Conservation (phyloP, 1,140 invertebrate genomes). For the Holotrichia oblita region DNA sequence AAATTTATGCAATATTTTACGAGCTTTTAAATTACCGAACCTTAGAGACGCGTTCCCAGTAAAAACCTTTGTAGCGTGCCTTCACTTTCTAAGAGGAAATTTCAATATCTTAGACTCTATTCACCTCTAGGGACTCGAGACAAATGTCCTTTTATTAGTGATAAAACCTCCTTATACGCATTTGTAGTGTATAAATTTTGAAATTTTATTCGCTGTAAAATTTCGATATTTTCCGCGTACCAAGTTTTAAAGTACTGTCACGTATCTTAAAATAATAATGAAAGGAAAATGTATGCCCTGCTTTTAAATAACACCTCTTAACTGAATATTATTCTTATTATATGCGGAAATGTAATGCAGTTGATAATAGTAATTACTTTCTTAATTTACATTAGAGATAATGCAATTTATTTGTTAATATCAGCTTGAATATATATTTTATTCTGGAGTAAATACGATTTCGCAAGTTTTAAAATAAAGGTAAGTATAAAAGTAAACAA, state of each 20-base stretch:
- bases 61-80: not conserved
- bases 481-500: too few species aligned
- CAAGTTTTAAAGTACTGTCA: not conserved
- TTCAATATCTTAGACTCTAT: not conserved
- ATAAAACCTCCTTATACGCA: constrained; percentile 7
- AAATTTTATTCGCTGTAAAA: not conserved
- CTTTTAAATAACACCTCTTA: too few species aligned
- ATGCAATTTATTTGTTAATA: too few species aligned
- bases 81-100: constrained; percentile 6
- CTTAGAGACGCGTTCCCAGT: not conserved
- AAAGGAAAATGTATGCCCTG: too few species aligned
- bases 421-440: too few species aligned
- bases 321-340: too few species aligned
- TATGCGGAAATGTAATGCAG: too few species aligned
- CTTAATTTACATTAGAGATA: too few species aligned
- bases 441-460: too few species aligned
- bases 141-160: constrained; percentile 13
- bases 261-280: too few species aligned
- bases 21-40: constrained; percentile 12
- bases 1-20: constrained; percentile 14
- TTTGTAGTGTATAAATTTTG: not conserved
- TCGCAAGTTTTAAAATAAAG: too few species aligned
- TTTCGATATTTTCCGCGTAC: not conserved
- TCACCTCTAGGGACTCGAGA: not conserved
- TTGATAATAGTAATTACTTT: too few species aligned